phyloP scores from a whole-genome alignment of 2,113 vertebrate species.

The Fulmarus glacialis region DNA sequence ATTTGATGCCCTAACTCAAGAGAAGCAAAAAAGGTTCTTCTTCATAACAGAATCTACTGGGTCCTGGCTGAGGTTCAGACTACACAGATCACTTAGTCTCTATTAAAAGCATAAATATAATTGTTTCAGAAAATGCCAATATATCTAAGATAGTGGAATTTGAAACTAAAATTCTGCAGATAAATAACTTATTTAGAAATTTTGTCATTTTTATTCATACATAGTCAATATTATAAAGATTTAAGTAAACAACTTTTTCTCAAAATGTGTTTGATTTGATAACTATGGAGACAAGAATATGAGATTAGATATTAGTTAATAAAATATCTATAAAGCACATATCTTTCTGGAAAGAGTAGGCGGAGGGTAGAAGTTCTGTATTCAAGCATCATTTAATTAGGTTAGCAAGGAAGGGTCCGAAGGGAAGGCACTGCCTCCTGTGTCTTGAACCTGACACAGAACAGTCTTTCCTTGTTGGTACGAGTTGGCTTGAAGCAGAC shows the following conservation, averaged over 20 bases:
- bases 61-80: not conserved
- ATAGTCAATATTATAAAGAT: not conserved
- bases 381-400: not conserved
- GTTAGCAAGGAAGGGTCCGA: not conserved
- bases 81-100: not conserved
- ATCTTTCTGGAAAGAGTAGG: not conserved
- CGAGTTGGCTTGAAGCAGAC: not conserved
- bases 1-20: not conserved
- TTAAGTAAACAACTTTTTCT: not conserved
- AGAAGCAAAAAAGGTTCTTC: not conserved
- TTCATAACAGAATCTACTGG: not conserved
- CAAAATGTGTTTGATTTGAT: conserved; percentile 6
- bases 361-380: not conserved
- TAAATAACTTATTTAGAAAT: not conserved
- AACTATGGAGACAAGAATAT: not conserved
- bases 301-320: not conserved
- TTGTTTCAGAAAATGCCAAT: not conserved
- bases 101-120: not conserved
- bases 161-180: conserved; percentile 30
- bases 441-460: not conserved
- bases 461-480: not conserved
- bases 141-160: not conserved
- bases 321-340: not conserved
- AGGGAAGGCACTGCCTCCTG: not conserved
- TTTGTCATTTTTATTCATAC: not conserved